Percentiles rank a stretch among this genome's conserved stretches.
phyloP scores from a whole-genome alignment of 2,888 invertebrate genomes.

The Andrena chrysosceles region DNA sequence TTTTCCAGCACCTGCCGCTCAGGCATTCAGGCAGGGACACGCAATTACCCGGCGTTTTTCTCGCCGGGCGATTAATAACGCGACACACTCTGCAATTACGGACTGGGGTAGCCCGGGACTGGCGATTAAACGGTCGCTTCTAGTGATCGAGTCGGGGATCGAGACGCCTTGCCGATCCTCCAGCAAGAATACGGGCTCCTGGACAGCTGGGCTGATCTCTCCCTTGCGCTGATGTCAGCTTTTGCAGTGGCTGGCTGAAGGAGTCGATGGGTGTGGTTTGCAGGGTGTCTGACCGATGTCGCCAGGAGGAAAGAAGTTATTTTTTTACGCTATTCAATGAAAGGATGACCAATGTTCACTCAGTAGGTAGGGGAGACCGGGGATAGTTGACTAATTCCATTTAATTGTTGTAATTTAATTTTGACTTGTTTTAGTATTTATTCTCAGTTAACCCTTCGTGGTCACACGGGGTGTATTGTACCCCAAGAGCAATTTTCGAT shows the following conservation, averaged over 20 bases:
- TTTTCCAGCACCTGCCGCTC: constrained; percentile 53
- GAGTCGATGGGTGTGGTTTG: neutral
- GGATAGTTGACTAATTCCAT: too few relatives aligned
- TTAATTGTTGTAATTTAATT: too few relatives aligned
- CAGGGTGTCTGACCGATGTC: too few relatives aligned
- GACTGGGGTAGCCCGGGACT: neutral
- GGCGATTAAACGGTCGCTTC: constrained; percentile 20
- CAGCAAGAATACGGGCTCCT: neutral
- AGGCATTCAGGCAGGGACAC: constrained; percentile 52
- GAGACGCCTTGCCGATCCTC: constrained; percentile 9
- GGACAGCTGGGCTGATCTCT: neutral
- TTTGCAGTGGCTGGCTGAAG: neutral
- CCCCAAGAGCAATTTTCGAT: too few relatives aligned
- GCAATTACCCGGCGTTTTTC: constrained; percentile 49
- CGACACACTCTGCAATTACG: constrained; percentile 44
- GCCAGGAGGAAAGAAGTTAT: too few relatives aligned
- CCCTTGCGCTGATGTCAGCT: neutral
- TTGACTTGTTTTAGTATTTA: too few relatives aligned
- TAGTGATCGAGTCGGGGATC: constrained; percentile 25
- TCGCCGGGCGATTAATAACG: constrained; percentile 52
- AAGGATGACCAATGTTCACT: too few relatives aligned
- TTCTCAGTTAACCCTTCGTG: too few relatives aligned
- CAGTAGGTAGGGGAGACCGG: too few relatives aligned
- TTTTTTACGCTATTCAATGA: too few relatives aligned
- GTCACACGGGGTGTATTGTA: too few relatives aligned